These are phyloP conservation scores for Pyrrhosoma nymphula DNA, from an alignment of 2,888 invertebrate genomes.

Conservation along the genomic window DNA sequence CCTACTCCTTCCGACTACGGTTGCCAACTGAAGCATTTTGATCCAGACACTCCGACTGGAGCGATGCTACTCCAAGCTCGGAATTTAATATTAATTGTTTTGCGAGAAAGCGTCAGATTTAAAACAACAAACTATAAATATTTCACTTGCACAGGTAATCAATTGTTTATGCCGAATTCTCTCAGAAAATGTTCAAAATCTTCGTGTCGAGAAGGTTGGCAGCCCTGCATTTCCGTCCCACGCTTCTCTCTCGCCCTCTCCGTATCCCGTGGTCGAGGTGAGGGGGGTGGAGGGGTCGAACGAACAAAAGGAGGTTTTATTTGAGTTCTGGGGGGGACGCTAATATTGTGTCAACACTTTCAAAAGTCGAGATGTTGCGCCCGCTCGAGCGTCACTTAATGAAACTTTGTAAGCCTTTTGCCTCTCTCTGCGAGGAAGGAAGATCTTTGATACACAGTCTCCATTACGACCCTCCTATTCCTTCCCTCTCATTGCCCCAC, in stretches of 20 bases:
- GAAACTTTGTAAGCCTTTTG: constrained; percentile 58
- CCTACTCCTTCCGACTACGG: too few relatives aligned
- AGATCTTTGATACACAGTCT: constrained; percentile 50
- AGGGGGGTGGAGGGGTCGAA: not conserved
- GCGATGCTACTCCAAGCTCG: too few relatives aligned
- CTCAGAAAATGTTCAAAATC: too few relatives aligned
- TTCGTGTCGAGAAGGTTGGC: too few relatives aligned
- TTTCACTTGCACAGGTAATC: too few relatives aligned
- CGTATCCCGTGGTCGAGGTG: not conserved
- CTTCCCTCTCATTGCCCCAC: constrained; percentile 31
- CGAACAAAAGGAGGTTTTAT: constrained; percentile 63
- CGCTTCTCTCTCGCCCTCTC: not conserved
- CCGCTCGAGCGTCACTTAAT: constrained; percentile 56
- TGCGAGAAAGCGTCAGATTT: too few relatives aligned
- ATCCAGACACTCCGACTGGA: too few relatives aligned
- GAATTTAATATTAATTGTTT: too few relatives aligned
- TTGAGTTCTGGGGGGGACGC: constrained; percentile 25
- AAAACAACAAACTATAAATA: too few relatives aligned
- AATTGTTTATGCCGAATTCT: too few relatives aligned
- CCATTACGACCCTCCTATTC: constrained; percentile 37
- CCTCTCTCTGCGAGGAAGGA: not conserved
- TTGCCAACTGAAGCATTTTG: too few relatives aligned
- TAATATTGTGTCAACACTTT: constrained; percentile 65
- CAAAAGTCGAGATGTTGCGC: constrained; percentile 48
- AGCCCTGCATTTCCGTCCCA: not conserved